Base-by-base conservation (phyloP, 1,140 invertebrate species). In the Nephila pilipes region DNA sequence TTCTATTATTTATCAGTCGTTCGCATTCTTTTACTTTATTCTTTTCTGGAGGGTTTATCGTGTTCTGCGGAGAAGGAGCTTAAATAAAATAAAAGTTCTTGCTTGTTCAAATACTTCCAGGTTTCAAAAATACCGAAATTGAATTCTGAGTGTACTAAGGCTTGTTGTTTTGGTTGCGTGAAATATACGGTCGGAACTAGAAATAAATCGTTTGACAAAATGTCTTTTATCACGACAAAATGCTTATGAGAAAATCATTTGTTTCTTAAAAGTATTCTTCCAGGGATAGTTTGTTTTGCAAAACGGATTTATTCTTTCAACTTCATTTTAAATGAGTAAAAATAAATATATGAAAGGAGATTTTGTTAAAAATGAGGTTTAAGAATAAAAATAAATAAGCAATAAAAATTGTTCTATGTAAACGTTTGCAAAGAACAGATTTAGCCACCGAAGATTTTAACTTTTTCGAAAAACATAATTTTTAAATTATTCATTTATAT, bases 1-100 rank as follows among this genome's bases (percentile, higher is more conserved):
- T 60, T 60, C 55, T 87, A 60, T 60, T 87, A 87, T 87, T 87
- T 87, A 87, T 87, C 85, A 87, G 85, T 87, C 85, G 85, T 87
- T 87, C 85, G 63, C 85, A 87, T 87, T 87, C 46, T 57, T 60
- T 60, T 60, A 25, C 54, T 81, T 81, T 55, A 55, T 81, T 81
- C 38, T 81, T 81, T 54, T n/a, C 46, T 8, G 8, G 5, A 10
- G 22, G 80, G 54, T 81, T 81, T 81, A 54, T 81, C 29, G 46
- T 81, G 36, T 75, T 22, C 38, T 55, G 46, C 46, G n/a, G 22
- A 36, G 38, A 46, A 81, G 29, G 25, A 20, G 38, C 80, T 54
- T 36, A 81, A 81, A 81, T 81, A 81, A 81, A 54, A 55, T 80
- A 80, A 46, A 80, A 80, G 29, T 46, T 46, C 75, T 46, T 8